A percentile compares a stretch with the other conserved stretches of the same genome.
phyloP scores from a whole-genome alignment of 2,797 vertebrate genomes.

The Scyliorhinus canicula region DNA sequence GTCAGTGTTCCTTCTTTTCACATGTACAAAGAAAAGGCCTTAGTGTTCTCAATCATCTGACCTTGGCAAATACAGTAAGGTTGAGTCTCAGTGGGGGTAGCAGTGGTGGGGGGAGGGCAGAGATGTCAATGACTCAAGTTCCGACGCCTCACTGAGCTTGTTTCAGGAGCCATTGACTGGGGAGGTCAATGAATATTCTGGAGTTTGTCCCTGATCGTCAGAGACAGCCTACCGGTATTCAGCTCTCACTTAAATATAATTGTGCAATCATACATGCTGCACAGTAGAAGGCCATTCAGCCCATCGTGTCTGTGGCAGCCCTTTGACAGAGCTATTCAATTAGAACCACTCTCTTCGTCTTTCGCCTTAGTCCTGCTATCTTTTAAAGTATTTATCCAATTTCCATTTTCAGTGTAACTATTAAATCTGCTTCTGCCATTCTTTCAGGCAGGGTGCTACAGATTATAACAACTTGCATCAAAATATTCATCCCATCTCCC shows the following conservation, averaged over 20 bases:
- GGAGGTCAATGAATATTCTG: neutral
- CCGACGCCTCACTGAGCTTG: neutral
- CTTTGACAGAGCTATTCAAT: too few species aligned
- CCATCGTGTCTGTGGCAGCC: neutral
- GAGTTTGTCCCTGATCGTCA: neutral
- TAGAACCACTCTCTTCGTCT: too few species aligned
- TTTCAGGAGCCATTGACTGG: neutral
- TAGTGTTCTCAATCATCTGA: neutral
- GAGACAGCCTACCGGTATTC: neutral
- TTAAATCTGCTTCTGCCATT: neutral
- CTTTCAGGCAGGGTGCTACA: neutral
- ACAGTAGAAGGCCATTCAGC: neutral
- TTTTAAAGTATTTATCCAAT: neutral
- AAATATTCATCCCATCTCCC: too few species aligned
- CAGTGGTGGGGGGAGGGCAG: neutral
- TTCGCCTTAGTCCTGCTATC: neutral
- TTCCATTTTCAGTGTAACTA: neutral
- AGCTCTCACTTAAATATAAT: neutral
- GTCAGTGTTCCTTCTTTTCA: neutral
- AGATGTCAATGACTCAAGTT: neutral
- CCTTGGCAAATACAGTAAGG: neutral
- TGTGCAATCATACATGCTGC: neutral
- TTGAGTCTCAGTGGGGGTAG: neutral
- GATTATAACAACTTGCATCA: neutral
- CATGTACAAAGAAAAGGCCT: neutral